A percentile compares a stretch with the other conserved stretches of the same genome.
phyloP scores from a whole-genome alignment of 2,888 invertebrate species.

The Nephrotoma appendiculata region DNA sequence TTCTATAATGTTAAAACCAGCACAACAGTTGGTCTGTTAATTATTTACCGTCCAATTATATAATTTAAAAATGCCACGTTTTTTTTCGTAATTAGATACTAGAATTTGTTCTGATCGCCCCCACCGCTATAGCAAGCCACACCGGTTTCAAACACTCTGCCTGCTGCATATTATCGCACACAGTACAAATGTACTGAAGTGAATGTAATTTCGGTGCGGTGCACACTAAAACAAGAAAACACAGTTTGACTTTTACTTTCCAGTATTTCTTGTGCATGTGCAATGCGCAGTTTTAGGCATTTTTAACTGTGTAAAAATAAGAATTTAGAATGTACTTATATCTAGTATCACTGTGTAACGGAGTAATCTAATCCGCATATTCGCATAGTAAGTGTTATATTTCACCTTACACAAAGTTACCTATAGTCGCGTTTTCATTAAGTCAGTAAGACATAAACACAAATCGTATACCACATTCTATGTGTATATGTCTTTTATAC shows the following conservation, averaged over 20 bases:
- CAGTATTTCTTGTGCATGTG: neutral
- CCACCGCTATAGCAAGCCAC: neutral
- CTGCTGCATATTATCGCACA: neutral
- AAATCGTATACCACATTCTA: neutral
- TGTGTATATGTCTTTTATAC: neutral
- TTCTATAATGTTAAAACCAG: neutral
- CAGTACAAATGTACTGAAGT: neutral
- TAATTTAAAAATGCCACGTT: neutral
- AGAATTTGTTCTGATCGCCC: neutral
- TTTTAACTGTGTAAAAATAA: neutral
- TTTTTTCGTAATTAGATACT: neutral
- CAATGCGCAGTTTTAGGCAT: neutral
- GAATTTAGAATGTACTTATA: neutral
- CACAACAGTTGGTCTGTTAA: neutral
- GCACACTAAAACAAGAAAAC: neutral
- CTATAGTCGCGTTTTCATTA: neutral
- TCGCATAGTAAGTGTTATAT: neutral
- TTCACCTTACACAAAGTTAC: neutral
- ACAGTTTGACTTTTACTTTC: neutral
- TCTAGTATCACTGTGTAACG: too few relatives aligned
- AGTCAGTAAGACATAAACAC: neutral
- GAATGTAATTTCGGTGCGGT: neutral
- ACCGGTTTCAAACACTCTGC: too few relatives aligned
- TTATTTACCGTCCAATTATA: neutral
- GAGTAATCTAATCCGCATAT: neutral